These are phyloP conservation scores for Heliconius charithonia DNA, from an alignment of 2,888 invertebrate genomes.

Conservation along the genomic window DNA sequence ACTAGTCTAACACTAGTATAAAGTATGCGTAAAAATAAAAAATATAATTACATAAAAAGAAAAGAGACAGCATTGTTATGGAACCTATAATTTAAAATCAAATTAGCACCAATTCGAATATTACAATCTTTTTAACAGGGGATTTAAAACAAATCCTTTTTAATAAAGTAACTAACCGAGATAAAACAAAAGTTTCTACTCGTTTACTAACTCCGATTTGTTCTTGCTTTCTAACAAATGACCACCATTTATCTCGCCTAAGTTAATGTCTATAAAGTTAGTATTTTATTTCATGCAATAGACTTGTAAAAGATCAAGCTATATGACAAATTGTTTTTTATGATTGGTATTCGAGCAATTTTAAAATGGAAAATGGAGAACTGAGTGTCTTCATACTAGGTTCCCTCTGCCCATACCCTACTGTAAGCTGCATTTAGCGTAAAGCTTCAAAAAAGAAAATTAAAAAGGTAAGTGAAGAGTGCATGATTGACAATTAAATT, in stretches of 20 bases:
- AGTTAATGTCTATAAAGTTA: constrained; percentile 7
- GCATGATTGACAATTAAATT: too few species aligned
- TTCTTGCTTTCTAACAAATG: constrained; percentile 19
- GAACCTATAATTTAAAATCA: neutral
- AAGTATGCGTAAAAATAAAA: too few species aligned
- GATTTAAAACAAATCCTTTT: constrained; percentile 7
- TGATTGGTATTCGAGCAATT: too few species aligned
- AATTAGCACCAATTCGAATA: neutral
- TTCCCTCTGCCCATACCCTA: too few species aligned
- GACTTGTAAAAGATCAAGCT: neutral
- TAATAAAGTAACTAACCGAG: constrained; percentile 12
- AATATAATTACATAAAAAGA: too few species aligned
- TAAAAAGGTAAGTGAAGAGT: too few species aligned
- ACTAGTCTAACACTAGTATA: too few species aligned
- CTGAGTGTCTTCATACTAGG: too few species aligned
- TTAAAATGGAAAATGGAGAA: too few species aligned
- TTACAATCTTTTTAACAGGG: neutral
- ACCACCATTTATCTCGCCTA: constrained; percentile 11
- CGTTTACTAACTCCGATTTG: constrained; percentile 20
- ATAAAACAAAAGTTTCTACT: constrained; percentile 21
- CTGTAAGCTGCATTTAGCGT: too few species aligned
- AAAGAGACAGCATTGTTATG: neutral
- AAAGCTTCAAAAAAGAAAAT: too few species aligned
- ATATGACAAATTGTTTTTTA: too few species aligned
- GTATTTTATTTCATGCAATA: neutral